These are phyloP conservation scores for Petrocephalus microphthalmus DNA, from an alignment of 2,113 vertebrate genomes.

Conservation along the genomic window DNA sequence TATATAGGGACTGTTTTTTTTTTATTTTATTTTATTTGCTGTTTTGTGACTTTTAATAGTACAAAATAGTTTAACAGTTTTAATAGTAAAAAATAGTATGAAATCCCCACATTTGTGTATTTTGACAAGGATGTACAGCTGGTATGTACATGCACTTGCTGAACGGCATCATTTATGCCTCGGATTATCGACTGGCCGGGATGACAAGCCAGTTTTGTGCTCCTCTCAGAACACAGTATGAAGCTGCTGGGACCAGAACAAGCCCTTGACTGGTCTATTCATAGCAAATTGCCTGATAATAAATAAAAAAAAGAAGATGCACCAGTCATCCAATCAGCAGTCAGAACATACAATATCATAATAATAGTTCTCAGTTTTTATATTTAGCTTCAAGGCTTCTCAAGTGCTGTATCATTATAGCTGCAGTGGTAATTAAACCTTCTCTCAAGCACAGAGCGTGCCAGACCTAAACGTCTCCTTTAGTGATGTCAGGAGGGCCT, in stretches of 20 bases:
- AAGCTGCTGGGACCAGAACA: not conserved
- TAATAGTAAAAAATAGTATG: too few species aligned
- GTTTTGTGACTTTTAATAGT: not conserved
- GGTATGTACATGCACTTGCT: not conserved
- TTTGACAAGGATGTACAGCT: too few species aligned
- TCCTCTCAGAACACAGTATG: not conserved
- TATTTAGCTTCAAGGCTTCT: not conserved
- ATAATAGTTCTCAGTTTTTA: not conserved
- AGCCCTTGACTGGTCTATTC: not conserved
- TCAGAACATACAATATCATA: not conserved
- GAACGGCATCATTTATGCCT: not conserved
- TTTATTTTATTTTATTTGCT: not conserved
- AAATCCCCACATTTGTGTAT: not conserved
- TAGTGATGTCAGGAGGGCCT: not conserved
- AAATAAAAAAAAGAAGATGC: not conserved
- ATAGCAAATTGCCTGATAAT: conserved; percentile 4
- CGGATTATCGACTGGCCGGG: not conserved
- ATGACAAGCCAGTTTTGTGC: not conserved
- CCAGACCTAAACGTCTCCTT: not conserved
- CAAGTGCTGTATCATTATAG: not conserved
- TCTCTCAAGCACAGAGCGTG: not conserved
- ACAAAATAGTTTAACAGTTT: too few species aligned
- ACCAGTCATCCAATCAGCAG: not conserved
- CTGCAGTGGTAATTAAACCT: conserved; percentile 2
- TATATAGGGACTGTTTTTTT: not conserved